phyloP scores from a whole-genome alignment of 2,888 invertebrate species.

The Galerucella pusilla region DNA sequence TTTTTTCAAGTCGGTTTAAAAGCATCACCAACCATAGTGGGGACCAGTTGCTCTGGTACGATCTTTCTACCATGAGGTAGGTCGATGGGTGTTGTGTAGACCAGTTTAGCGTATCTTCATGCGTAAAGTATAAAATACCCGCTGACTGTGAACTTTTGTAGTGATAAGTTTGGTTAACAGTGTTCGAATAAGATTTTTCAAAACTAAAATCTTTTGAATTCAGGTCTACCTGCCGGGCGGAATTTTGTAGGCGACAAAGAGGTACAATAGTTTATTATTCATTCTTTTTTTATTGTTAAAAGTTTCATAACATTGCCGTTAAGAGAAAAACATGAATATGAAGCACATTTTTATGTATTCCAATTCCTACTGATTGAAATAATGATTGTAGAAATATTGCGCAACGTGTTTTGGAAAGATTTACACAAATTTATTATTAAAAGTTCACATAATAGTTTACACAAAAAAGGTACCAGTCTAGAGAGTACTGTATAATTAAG shows the following conservation, averaged over 20 bases:
- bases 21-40: conserved; percentile 24
- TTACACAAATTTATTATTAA: too few species aligned
- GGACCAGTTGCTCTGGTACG: conserved; percentile 34
- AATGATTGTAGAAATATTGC: too few species aligned
- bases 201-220: neutral
- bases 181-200: neutral
- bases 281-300: neutral
- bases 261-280: neutral
- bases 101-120: conserved; percentile 18
- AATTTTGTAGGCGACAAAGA: neutral
- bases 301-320: neutral
- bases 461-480: too few species aligned
- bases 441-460: too few species aligned
- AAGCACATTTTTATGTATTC: too few species aligned
- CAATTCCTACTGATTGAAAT: too few species aligned
- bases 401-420: too few species aligned
- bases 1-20: conserved; percentile 27
- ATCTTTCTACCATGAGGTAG: conserved; percentile 32
- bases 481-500: too few species aligned
- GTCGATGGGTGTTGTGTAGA: conserved; percentile 20
- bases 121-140: conserved; percentile 27
- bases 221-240: neutral
- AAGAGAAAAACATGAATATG: neutral
- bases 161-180: conserved; percentile 18
- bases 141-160: conserved; percentile 7